Conservation (phyloP, 2,113 vertebrate genomes). For the Hiodon alosoides region DNA sequence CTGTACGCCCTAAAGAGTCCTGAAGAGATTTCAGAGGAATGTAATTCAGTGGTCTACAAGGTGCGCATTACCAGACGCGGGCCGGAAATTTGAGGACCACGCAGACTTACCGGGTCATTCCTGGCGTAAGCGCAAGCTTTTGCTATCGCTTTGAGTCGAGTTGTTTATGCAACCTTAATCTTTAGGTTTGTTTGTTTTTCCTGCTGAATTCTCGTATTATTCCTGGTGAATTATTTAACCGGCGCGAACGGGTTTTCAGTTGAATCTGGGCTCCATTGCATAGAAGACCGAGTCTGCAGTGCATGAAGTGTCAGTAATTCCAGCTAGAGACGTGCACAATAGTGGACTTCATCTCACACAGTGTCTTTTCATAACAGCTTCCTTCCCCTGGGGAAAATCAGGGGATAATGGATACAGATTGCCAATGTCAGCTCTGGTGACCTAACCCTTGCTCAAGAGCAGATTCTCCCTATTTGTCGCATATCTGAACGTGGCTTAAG, state of each 20-base stretch:
- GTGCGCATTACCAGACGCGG: conserved; percentile 5
- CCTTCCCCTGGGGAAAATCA: neutral
- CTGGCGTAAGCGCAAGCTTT: neutral
- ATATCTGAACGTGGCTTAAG: neutral
- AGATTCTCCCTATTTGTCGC: neutral
- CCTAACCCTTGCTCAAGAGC: neutral
- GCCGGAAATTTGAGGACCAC: neutral
- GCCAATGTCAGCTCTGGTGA: neutral
- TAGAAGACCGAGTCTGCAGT: conserved; percentile 4
- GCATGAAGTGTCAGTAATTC: conserved; percentile 6
- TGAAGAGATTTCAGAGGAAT: conserved; percentile 15
- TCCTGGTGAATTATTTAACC: conserved; percentile 11
- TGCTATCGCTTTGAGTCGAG: neutral
- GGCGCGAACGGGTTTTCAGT: conserved; percentile 2
- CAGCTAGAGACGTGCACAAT: conserved; percentile 9
- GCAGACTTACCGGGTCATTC: neutral
- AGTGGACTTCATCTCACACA: conserved; percentile 1
- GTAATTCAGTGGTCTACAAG: conserved; percentile 5
- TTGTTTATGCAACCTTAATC: neutral
- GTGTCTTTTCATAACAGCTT: neutral
- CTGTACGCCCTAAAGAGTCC: neutral
- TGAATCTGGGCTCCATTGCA: conserved; percentile 1
- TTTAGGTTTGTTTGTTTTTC: neutral
- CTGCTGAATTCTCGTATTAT: neutral
- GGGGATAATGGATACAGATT: neutral